Percentiles rank a stretch among this genome's conserved stretches.
Evolutionary conservation across 2,797 vertebrate species (phyloP).

Genomic region (Malacoraja senta): DNA sequence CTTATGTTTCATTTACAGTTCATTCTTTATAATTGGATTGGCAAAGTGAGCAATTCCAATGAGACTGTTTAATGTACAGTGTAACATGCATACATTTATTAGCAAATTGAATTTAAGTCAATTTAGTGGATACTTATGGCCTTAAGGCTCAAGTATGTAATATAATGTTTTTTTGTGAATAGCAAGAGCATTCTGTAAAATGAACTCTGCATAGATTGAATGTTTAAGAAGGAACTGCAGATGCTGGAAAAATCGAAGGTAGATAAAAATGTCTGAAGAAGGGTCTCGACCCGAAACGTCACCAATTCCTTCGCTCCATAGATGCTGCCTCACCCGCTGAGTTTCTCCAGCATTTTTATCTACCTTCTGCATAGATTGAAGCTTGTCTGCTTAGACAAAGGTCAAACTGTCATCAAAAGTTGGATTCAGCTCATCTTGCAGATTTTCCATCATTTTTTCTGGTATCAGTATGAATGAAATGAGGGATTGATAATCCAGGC

Average conservation of each 20-base stretch:
- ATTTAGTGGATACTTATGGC: background rate
- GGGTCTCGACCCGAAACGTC: too few species aligned
- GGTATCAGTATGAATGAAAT: background rate
- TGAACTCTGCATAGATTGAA: background rate
- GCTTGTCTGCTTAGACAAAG: background rate
- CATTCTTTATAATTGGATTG: background rate
- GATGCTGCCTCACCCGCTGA: too few species aligned
- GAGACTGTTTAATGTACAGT: background rate
- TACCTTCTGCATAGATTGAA: background rate
- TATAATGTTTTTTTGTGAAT: background rate
- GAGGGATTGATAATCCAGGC: background rate
- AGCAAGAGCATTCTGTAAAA: background rate
- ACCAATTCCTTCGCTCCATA: too few species aligned
- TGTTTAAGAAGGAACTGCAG: too few species aligned
- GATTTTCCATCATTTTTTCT: background rate
- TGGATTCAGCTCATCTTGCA: background rate
- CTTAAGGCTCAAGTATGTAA: background rate
- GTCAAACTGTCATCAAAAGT: background rate
- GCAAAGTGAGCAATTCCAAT: background rate
- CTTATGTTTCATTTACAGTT: background rate
- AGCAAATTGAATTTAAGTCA: background rate
- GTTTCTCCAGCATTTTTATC: too few species aligned
- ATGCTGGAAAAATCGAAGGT: too few species aligned
- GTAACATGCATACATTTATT: background rate
- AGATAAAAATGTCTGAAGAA: too few species aligned